Percentiles rank a stretch among this genome's conserved stretches.
Conservation (phyloP, 1,140 invertebrate genomes). For the Apocrypta bakeri region DNA sequence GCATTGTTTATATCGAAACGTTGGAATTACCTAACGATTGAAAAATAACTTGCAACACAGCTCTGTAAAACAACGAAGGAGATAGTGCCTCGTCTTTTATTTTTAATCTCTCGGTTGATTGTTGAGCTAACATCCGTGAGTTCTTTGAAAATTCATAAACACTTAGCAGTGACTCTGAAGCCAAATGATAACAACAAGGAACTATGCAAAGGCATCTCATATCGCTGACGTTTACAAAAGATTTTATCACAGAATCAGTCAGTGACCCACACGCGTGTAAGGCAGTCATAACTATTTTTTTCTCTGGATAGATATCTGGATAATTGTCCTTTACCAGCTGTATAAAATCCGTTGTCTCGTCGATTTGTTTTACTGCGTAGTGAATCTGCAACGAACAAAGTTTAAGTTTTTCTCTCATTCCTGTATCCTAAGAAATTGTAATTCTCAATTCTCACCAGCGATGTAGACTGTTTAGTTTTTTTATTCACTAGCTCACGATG, state of each 20-base stretch:
- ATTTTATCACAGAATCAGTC: conserved; percentile 82
- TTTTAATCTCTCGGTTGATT: conserved; percentile 82
- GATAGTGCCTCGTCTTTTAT: conserved; percentile 76
- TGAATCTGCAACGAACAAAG: conserved; percentile 60
- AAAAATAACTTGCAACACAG: conserved; percentile 82
- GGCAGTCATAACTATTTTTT: conserved; percentile 79
- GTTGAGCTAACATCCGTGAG: conserved; percentile 88
- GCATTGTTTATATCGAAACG: conserved; percentile 29
- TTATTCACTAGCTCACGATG: conserved; percentile 78
- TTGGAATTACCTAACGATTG: conserved; percentile 61
- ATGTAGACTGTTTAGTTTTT: conserved; percentile 55
- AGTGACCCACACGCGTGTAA: conserved; percentile 94
- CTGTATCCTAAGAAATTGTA: not conserved
- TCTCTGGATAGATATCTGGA: conserved; percentile 58
- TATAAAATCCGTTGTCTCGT: conserved; percentile 73
- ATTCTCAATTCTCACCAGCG: conserved; percentile 51
- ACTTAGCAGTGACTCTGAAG: conserved; percentile 79
- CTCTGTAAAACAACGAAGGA: conserved; percentile 81
- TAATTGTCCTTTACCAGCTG: conserved; percentile 74
- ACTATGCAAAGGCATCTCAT: conserved; percentile 84
- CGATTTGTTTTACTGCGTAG: conserved; percentile 62
- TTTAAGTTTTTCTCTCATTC: conserved; percentile 1
- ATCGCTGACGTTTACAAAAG: conserved; percentile 79
- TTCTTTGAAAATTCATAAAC: conserved; percentile 81
- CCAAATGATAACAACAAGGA: conserved; percentile 92